Percentiles rank a stretch among this genome's conserved stretches.
Evolutionary conservation across 2,113 vertebrate genomes (phyloP).

Genomic region (Melanerpes formicivorus): DNA sequence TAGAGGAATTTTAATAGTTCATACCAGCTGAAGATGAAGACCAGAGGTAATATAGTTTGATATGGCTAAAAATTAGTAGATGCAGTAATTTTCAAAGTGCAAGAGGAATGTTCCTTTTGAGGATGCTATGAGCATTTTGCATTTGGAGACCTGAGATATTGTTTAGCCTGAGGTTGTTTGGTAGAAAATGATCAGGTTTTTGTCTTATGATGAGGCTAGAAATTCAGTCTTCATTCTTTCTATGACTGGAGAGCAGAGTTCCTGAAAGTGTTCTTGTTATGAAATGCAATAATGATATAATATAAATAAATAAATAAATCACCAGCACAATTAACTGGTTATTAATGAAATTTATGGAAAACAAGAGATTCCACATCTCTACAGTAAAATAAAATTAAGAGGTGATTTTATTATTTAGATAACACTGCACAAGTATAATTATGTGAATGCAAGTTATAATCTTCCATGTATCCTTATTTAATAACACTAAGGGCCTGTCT

Average conservation of each 20-base stretch:
- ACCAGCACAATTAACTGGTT: not conserved
- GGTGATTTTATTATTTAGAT: not conserved
- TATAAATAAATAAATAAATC: not conserved
- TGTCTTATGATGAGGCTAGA: too few relatives aligned
- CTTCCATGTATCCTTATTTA: not conserved
- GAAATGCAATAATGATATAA: not conserved
- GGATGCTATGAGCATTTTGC: not conserved
- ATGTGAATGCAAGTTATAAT: not conserved
- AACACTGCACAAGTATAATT: not conserved
- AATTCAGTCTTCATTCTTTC: too few relatives aligned
- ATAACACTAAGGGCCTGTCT: not conserved
- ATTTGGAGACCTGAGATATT: not conserved
- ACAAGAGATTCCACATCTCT: not conserved
- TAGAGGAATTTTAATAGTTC: not conserved
- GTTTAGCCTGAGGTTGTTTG: not conserved
- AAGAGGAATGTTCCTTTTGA: not conserved
- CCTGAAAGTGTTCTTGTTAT: not conserved
- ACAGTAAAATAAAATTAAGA: not conserved
- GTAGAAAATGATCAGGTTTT: too few relatives aligned
- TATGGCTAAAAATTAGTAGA: not conserved
- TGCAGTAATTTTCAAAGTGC: not conserved
- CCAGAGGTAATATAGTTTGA: not conserved
- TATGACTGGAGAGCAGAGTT: too few relatives aligned
- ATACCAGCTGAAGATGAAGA: not conserved
- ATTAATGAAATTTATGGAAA: not conserved